Percentiles rank a stretch among this genome's conserved stretches.
phyloP scores from a whole-genome alignment of 1,140 invertebrate species.

The Trachelipus rathkii region DNA sequence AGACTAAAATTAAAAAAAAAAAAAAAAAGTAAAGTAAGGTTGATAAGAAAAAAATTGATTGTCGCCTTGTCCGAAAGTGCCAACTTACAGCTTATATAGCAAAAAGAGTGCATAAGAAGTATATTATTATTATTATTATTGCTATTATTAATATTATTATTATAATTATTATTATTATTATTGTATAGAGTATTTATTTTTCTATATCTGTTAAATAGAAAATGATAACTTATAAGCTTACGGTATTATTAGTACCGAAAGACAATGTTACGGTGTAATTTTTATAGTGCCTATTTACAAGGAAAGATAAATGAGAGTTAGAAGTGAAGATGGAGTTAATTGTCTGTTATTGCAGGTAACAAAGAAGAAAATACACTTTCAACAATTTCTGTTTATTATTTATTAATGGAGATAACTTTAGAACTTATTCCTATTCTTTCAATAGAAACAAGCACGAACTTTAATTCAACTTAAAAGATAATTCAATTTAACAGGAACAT shows the following conservation, averaged over 20 bases:
- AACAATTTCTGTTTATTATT: background rate
- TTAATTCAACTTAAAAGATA: no score
- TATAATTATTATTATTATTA: background rate
- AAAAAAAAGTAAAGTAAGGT: conserved; percentile 7
- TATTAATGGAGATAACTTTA: no score
- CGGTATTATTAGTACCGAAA: background rate
- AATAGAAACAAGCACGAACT: no score
- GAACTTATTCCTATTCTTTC: no score
- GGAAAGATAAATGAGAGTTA: background rate
- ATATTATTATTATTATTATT: background rate
- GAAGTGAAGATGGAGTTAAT: background rate
- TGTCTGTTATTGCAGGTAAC: background rate
- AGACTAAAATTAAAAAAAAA: background rate
- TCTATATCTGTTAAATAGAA: conserved; percentile 1
- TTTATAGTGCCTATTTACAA: background rate
- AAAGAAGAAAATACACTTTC: background rate
- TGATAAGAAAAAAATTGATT: background rate
- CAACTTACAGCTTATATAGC: background rate
- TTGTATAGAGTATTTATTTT: conserved; percentile 9
- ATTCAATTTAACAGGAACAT: no score
- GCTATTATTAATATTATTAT: no score
- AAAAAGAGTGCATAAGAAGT: background rate
- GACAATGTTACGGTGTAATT: background rate
- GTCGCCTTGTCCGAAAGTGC: conserved; percentile 1
- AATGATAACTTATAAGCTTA: background rate